These are phyloP conservation scores for Hypomesus transpacificus DNA, from an alignment of 2,113 vertebrate species.

Conservation along the genomic window DNA sequence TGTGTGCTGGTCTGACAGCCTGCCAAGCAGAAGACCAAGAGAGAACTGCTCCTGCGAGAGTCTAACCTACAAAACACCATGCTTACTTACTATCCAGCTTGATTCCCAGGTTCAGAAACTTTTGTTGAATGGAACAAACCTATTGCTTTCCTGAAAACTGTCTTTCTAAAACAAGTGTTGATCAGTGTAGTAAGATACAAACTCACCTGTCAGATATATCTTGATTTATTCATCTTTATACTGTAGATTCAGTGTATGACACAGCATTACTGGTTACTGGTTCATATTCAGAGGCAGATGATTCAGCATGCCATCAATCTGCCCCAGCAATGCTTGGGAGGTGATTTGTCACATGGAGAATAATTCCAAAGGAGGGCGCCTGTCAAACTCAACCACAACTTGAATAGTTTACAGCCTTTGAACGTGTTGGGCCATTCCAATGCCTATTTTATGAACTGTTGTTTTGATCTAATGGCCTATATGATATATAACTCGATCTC, in stretches of 20 bases:
- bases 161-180: neutral
- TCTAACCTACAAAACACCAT: slow-evolving; percentile 39
- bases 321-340: neutral
- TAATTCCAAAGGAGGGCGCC: neutral
- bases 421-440: neutral
- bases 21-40: slow-evolving; percentile 50
- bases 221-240: neutral
- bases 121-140: neutral
- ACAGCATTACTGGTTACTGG: neutral
- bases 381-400: neutral
- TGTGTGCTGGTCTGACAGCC: slow-evolving; percentile 38
- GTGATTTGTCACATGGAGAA: neutral
- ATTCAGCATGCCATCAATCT: neutral
- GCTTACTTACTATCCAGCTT: slow-evolving; percentile 52
- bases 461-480: neutral
- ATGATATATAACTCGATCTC: no score
- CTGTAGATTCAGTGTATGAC: neutral
- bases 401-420: neutral
- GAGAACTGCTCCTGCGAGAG: slow-evolving; percentile 22
- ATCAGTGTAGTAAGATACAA: neutral
- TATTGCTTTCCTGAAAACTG: neutral
- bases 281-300: neutral
- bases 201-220: neutral
- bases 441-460: neutral
- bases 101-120: slow-evolving; percentile 24